Conservation (phyloP, 2,797 vertebrate species). For the Tauraco hartlaubi region DNA sequence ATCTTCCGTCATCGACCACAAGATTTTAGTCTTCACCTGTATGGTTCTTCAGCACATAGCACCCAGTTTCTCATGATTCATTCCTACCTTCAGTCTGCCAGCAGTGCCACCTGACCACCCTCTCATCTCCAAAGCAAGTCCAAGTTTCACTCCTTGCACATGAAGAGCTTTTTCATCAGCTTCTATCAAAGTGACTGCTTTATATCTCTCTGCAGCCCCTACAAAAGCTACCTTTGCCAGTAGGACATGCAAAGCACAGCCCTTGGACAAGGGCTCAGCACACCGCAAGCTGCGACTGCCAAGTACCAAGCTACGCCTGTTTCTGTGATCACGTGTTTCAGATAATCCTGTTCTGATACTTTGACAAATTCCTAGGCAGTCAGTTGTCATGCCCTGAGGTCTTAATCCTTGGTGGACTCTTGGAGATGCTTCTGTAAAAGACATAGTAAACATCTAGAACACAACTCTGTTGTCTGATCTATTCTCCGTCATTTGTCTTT, state of each 20-base stretch:
- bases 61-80: fast-evolving
- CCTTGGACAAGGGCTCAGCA: background rate
- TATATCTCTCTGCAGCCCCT: background rate
- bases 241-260: background rate
- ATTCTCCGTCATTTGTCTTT: background rate
- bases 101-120: background rate
- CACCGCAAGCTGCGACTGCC: background rate
- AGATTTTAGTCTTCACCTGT: background rate
- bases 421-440: background rate
- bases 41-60: background rate
- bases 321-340: background rate
- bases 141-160: background rate
- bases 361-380: background rate
- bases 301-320: background rate
- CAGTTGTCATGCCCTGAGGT: background rate
- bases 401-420: background rate
- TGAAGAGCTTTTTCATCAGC: background rate
- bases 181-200: background rate
- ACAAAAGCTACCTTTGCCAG: background rate
- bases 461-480: background rate
- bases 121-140: background rate
- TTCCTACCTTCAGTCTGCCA: background rate
- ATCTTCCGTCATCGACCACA: background rate
- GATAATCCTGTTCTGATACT: background rate
- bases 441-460: background rate